These are phyloP conservation scores for Recurvirostra avosetta DNA, from an alignment of 2,113 vertebrate genomes.

Conservation along the genomic window DNA sequence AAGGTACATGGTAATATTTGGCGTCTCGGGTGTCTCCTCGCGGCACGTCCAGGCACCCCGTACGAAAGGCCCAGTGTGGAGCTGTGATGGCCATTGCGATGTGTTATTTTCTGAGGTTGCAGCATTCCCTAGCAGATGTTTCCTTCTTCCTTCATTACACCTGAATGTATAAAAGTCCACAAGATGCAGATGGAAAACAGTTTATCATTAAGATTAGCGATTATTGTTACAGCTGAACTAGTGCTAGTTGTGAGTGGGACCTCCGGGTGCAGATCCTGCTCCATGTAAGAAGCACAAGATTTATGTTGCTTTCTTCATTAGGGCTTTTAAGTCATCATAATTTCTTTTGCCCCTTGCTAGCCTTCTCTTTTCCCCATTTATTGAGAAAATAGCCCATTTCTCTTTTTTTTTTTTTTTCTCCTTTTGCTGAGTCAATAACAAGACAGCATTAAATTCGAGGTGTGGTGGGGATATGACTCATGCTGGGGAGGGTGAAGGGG, in stretches of 20 bases:
- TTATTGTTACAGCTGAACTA: background rate
- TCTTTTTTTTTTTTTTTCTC: background rate
- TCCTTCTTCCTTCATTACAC: conserved; percentile 23
- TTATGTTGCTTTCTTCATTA: background rate
- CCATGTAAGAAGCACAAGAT: background rate
- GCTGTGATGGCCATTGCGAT: background rate
- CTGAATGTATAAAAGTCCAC: background rate
- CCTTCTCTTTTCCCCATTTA: background rate
- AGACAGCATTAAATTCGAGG: background rate
- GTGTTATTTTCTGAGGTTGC: background rate
- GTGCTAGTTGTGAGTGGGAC: background rate
- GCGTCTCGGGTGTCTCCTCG: background rate
- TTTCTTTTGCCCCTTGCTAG: background rate
- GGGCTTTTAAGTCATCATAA: background rate
- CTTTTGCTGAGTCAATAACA: background rate
- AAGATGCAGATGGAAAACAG: background rate
- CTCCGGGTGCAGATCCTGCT: background rate
- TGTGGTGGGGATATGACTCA: fast-evolving
- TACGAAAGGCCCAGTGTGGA: background rate
- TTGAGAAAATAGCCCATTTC: background rate
- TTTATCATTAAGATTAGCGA: background rate
- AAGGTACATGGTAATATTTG: background rate
- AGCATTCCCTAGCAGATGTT: conserved; percentile 19
- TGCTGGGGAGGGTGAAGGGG: background rate
- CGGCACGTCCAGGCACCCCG: background rate